Conservation (phyloP, 1,140 invertebrate species). For the Helicoverpa zea region DNA sequence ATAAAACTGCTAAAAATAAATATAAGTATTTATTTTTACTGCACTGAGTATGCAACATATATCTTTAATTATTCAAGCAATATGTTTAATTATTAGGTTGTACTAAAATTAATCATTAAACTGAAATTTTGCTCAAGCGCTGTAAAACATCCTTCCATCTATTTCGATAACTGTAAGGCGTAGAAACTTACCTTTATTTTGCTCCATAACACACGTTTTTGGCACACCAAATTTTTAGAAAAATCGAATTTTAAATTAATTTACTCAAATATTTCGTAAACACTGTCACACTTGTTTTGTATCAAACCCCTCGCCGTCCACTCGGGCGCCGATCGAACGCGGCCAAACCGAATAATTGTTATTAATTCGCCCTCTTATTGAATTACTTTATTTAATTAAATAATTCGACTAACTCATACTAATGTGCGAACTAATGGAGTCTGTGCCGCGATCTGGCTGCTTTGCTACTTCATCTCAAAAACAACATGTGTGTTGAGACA, state of each 20-base stretch:
- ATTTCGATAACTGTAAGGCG: neutral
- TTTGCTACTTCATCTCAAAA: slow-evolving; percentile 63
- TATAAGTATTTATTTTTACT: no score
- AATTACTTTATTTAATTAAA: slow-evolving; percentile 85
- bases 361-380: slow-evolving; percentile 84
- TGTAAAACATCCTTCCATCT: no score
- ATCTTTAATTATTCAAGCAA: no score
- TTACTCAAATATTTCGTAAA: slow-evolving; percentile 44
- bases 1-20: no score
- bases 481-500: slow-evolving; percentile 73
- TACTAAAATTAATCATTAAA: no score
- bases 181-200: slow-evolving; percentile 74
- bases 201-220: slow-evolving; percentile 66
- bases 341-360: slow-evolving; percentile 77
- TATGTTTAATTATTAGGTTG: no score
- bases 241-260: slow-evolving; percentile 44
- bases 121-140: no score
- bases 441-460: slow-evolving; percentile 81
- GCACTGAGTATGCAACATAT: no score
- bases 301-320: slow-evolving; percentile 60
- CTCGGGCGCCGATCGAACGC: slow-evolving; percentile 69
- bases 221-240: slow-evolving; percentile 42
- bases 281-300: slow-evolving; percentile 56
- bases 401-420: slow-evolving; percentile 84
- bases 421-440: slow-evolving; percentile 86